Base-by-base conservation (phyloP, 2,113 vertebrate genomes). In the Xiphorhynchus elegans region DNA sequence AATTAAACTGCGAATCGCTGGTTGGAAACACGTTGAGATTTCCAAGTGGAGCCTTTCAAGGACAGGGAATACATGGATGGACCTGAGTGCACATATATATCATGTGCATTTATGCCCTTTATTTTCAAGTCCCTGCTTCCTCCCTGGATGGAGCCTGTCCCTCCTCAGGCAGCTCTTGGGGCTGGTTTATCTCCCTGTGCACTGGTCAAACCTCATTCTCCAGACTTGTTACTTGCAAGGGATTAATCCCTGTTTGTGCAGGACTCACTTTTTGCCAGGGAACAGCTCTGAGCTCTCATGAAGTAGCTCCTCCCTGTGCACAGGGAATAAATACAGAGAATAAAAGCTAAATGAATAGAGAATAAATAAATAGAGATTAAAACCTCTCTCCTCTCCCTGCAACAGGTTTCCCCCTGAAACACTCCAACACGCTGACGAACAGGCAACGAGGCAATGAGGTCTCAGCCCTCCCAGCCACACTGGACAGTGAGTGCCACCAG, bases 381-480 rank as follows among this genome's bases (percentile, higher is more conserved):
- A 49, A n/a, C 24, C 66, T 39, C 17, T 25, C 9, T 50, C 37
- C 17, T 87, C 17, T 69, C 37, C 68, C 63, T 35, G 70, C 50
- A 77, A 39, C 96, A 97, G 97, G 97, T 33, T 97, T 95, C 13
- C 96, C 96, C 50, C 56, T 98, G 95, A 99, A 98, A 87, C 98
- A 99, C 84, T 98, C 99, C 6, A 99, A 98, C 21, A 99, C 99
- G 5, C 96, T 99, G 91, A 99, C 99, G 8, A 99, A 99, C 97
- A 98, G 98, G 60, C 99, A 99, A 74, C 96, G 99, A 21, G 99
- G 99, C 63, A 99, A 99, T 6, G 99, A 99, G 96, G 97, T 99
- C 20, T 99, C 99, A 0, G 98, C 98, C 0, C 98, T 98, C 25
- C 99, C 99, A 0, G 99, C 99, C 40, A 99, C 98, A 7, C 95